Evolutionary conservation across 2,888 invertebrate species (phyloP).

Genomic region (Magallana nippona): DNA sequence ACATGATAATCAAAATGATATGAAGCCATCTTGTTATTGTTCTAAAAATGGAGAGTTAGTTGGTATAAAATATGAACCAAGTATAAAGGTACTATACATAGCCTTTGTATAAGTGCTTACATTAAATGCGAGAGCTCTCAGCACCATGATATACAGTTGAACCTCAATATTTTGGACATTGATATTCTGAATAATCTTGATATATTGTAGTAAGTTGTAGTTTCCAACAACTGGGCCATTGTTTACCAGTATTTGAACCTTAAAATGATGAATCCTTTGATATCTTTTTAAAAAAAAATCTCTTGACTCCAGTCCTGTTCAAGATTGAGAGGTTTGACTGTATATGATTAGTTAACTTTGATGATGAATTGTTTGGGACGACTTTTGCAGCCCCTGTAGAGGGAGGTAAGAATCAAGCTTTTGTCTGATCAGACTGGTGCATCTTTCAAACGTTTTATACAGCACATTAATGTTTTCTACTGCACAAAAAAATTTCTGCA

Average conservation of each 20-base stretch:
- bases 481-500: background rate
- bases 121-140: background rate
- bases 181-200: too few relatives aligned
- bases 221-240: too few relatives aligned
- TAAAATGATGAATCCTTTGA: too few relatives aligned
- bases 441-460: conserved; percentile 20
- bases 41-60: background rate
- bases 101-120: background rate
- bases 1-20: background rate
- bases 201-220: too few relatives aligned
- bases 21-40: background rate
- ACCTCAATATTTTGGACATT: too few relatives aligned
- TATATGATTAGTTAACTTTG: too few relatives aligned
- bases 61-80: background rate
- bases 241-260: too few relatives aligned
- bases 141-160: too few relatives aligned
- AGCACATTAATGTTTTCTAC: conserved; percentile 16
- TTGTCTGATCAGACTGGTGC: conserved; percentile 26
- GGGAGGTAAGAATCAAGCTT: conserved; percentile 31
- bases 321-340: too few relatives aligned
- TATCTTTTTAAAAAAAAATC: too few relatives aligned
- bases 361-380: background rate
- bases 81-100: background rate
- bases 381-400: conserved; percentile 26
- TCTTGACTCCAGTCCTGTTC: too few relatives aligned